These are phyloP conservation scores for Alces alces DNA, from an alignment of 2,113 vertebrate genomes.

Conservation along the genomic window DNA sequence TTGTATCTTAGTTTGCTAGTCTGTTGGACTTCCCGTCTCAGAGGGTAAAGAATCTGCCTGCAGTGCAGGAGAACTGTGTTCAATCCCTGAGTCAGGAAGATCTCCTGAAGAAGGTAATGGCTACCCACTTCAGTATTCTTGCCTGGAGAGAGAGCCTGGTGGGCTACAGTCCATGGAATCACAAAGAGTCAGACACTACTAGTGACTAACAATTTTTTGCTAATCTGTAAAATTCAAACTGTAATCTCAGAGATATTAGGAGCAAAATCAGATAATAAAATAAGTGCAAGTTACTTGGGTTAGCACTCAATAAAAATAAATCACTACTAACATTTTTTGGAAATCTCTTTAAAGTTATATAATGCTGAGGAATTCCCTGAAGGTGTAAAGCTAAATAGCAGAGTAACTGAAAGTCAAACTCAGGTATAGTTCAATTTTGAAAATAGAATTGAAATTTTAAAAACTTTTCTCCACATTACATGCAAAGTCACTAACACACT, in stretches of 20 bases:
- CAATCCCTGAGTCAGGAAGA: neutral
- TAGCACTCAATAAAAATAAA: neutral
- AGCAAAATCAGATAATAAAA: neutral
- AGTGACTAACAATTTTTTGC: neutral
- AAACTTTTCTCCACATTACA: neutral
- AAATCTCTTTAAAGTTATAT: neutral
- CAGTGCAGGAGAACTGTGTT: neutral
- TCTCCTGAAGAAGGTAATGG: neutral
- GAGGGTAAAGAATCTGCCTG: neutral
- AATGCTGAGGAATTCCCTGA: neutral
- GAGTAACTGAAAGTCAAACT: neutral
- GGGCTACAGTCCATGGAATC: neutral
- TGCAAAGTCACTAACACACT: neutral
- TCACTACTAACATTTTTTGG: neutral
- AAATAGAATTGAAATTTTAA: neutral
- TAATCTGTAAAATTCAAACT: neutral
- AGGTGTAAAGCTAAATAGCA: neutral
- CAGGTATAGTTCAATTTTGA: neutral
- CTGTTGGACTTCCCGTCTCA: neutral
- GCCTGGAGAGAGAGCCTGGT: neutral
- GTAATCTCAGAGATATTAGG: neutral
- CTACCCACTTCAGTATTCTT: neutral
- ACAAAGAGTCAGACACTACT: neutral
- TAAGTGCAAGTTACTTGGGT: neutral
- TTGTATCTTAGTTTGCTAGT: neutral